These are phyloP conservation scores for Leuciscus idus DNA, from an alignment of 2,113 vertebrate genomes.

Conservation along the genomic window DNA sequence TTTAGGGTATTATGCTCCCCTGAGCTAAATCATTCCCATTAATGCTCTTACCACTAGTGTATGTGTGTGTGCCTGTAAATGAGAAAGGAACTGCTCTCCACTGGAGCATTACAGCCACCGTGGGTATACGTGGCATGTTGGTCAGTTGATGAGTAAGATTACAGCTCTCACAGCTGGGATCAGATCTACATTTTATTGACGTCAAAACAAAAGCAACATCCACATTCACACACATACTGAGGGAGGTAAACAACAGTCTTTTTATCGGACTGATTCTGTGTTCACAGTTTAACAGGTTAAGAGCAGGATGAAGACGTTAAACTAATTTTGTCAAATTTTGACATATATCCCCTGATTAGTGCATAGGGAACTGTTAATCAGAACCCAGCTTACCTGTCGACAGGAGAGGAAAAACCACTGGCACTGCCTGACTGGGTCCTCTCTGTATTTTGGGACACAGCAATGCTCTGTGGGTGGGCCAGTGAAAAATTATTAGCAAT, in stretches of 20 bases:
- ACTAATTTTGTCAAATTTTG: not conserved
- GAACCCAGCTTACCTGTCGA: conserved; percentile 82
- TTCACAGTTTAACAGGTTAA: not conserved
- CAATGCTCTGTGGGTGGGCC: conserved; percentile 75
- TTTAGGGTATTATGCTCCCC: not conserved
- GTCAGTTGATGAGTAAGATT: conserved; percentile 2
- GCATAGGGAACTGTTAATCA: not conserved
- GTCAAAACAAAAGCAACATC: conserved; percentile 32
- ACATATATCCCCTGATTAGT: not conserved
- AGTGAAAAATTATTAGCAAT: not conserved
- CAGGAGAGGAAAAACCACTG: conserved; percentile 82
- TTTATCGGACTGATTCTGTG: not conserved
- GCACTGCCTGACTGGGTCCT: conserved; percentile 47
- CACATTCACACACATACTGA: not conserved
- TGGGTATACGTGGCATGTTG: not conserved
- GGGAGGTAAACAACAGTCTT: not conserved
- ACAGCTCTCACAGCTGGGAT: not conserved
- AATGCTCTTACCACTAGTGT: conserved; percentile 5
- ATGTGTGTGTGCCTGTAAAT: conserved; percentile 19
- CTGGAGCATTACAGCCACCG: not conserved
- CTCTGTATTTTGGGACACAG: conserved; percentile 73
- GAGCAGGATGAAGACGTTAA: not conserved
- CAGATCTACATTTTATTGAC: not conserved
- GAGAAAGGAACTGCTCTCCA: conserved; percentile 37
- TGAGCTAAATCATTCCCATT: conserved; percentile 27